Evolutionary conservation across 2,888 invertebrate species (phyloP), one percentile per base, ranked within the genome.

Genomic region (Parnassius orleans): DNA sequence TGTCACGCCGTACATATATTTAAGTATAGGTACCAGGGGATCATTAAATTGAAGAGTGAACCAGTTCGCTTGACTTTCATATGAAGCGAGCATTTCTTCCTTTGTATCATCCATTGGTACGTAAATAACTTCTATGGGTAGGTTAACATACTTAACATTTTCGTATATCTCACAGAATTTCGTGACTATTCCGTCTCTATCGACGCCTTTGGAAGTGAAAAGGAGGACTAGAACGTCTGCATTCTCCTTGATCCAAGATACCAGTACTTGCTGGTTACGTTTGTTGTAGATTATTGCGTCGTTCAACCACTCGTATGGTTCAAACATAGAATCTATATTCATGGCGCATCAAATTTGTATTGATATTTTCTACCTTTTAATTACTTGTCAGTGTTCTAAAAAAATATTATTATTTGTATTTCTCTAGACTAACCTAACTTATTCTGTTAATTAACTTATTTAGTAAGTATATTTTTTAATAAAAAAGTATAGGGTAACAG

Each of bases 121-220:
- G 46, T 87, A 78, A 2, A 91, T 80, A 0, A 91, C 90, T 77
- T 91, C 90, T 47, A 90, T 71, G 0, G 90, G 87, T 1, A 90
- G 19, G 64, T 88, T 85, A 0, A 71, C 53, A 14, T 46, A 71
- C 64, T 90, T 90, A 0, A 81, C 74, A 44, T 74, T 80, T 68
- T 90, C 90, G 67, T 89, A 91, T 3, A 84, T 83, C 12, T 72
- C 70, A 68, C 79, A 88, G 71, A 91, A 90, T n/a, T 83, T 81
- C 0, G 70, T 46, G 2, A 90, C 61, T 0, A 87, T 70, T 3
- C 79, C 80, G 5, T 84, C 69, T 67, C 74, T 86, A 68, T 90
- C 87, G 61, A 79, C 66, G 1, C 76, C 80, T 42, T 77, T 76
- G 2, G 79, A 65, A 3, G 80, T 80, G 73, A 90, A 91, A 7